phyloP scores from a whole-genome alignment of 92 coral and sea anemone genomes.

The Nematostella vectensis region DNA sequence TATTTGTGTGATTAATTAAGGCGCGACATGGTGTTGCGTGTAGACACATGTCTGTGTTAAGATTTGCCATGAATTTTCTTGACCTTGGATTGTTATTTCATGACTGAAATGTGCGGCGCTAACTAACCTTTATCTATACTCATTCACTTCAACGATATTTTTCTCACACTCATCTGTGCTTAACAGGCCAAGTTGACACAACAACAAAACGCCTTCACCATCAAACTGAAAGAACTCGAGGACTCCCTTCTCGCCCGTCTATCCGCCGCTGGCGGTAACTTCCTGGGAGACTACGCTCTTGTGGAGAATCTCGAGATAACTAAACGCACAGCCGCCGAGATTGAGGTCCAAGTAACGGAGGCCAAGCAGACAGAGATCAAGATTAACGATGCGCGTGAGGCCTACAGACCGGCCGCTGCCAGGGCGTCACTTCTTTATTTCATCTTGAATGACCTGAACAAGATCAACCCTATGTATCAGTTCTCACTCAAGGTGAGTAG shows the following conservation, averaged over 20 bases:
- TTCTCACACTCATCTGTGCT: too few species aligned
- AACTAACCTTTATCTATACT: too few species aligned
- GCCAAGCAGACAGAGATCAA: conserved; percentile 86
- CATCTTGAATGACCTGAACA: conserved; percentile 93
- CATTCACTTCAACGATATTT: too few species aligned
- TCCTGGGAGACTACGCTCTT: conserved; percentile 95
- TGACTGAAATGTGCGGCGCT: too few species aligned
- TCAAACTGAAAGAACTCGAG: conserved; percentile 88
- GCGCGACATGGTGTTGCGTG: too few species aligned
- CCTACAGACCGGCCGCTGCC: conserved; percentile 97
- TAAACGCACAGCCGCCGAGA: conserved; percentile 97
- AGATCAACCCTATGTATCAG: conserved; percentile 98
- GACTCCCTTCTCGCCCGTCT: conserved; percentile 89
- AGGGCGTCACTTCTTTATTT: conserved; percentile 86
- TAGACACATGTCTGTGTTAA: too few species aligned
- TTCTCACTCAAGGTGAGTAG: conserved; percentile 87
- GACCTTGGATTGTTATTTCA: too few species aligned
- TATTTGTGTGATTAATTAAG: too few species aligned
- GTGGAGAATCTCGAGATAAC: conserved; percentile 97
- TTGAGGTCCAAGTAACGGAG: conserved; percentile 92
- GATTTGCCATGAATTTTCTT: too few species aligned
- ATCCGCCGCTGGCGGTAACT: conserved; percentile 98
- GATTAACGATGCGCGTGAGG: conserved; percentile 99
- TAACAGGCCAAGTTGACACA: conserved; percentile 84
- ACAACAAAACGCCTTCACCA: conserved; percentile 93